Evolutionary conservation across 2,888 invertebrate species (phyloP).

Genomic region (Lucinisca nassula): DNA sequence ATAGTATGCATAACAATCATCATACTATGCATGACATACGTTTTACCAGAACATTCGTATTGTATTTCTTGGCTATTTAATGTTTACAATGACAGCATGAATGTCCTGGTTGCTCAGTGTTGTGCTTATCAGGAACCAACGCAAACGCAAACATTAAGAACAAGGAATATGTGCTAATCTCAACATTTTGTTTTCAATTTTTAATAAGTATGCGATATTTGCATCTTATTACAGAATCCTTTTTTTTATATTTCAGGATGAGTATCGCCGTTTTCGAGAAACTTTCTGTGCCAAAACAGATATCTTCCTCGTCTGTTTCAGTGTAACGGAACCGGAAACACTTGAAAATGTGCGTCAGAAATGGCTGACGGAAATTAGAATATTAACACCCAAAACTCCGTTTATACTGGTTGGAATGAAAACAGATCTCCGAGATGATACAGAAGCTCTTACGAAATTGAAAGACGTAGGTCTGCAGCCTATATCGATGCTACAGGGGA

Average conservation of each 20-base stretch:
- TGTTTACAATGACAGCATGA: too few relatives aligned
- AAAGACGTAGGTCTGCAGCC: conserved; percentile 57
- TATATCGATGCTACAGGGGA: conserved; percentile 71
- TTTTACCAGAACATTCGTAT: too few relatives aligned
- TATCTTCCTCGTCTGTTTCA: conserved; percentile 80
- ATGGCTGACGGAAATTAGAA: conserved; percentile 78
- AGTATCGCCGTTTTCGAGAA: conserved; percentile 79
- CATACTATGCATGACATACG: too few relatives aligned
- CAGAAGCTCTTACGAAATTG: conserved; percentile 47
- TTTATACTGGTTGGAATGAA: conserved; percentile 79
- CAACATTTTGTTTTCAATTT: too few relatives aligned
- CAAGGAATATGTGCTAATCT: too few relatives aligned
- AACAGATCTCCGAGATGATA: conserved; percentile 74
- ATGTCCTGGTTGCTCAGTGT: too few relatives aligned
- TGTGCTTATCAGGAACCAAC: too few relatives aligned
- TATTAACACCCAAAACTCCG: conserved; percentile 69
- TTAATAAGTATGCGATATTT: too few relatives aligned
- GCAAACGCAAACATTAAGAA: too few relatives aligned
- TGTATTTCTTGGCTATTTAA: too few relatives aligned
- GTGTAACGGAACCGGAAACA: conserved; percentile 76
- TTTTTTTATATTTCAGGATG: conserved; percentile 72
- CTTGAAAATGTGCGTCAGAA: conserved; percentile 76
- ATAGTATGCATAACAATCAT: too few relatives aligned
- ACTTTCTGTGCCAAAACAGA: conserved; percentile 76
- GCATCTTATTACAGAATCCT: too few relatives aligned